Conservation (phyloP, 2,888 invertebrate genomes). For the Lasioglossum figueresi region DNA sequence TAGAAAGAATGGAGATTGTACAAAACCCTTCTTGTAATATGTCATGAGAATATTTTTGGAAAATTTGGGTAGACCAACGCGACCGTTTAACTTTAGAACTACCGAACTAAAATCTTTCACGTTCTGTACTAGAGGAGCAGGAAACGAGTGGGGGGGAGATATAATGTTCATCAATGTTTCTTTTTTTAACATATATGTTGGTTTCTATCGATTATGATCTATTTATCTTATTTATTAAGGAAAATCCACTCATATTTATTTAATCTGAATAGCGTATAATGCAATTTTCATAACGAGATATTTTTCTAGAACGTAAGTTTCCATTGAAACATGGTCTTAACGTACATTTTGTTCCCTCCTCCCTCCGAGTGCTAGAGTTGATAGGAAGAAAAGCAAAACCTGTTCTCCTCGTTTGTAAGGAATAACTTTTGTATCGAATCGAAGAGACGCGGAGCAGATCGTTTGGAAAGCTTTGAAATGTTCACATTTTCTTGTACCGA, state of each 20-base stretch:
- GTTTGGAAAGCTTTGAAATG: slow-evolving; percentile 63
- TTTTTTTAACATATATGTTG: background rate
- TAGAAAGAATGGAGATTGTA: slow-evolving; percentile 24
- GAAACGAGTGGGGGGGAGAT: background rate
- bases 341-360: background rate
- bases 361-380: background rate
- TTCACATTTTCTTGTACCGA: slow-evolving; percentile 63
- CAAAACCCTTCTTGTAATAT: slow-evolving; percentile 44
- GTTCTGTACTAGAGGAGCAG: background rate
- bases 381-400: slow-evolving; percentile 4
- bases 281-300: background rate
- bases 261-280: no score
- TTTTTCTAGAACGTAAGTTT: background rate
- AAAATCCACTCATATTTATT: background rate
- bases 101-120: background rate
- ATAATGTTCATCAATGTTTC: background rate
- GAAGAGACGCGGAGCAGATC: slow-evolving; percentile 37
- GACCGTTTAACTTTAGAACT: slow-evolving; percentile 18
- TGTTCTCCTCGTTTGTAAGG: slow-evolving; percentile 65
- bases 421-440: slow-evolving; percentile 28
- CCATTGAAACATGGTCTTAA: background rate
- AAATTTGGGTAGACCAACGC: slow-evolving; percentile 47
- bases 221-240: background rate
- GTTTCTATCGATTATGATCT: background rate
- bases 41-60: slow-evolving; percentile 58